A percentile compares a stretch with the other conserved stretches of the same genome.
phyloP scores from a whole-genome alignment of 1,140 invertebrate genomes.

The Meloidogyne chitwoodi region DNA sequence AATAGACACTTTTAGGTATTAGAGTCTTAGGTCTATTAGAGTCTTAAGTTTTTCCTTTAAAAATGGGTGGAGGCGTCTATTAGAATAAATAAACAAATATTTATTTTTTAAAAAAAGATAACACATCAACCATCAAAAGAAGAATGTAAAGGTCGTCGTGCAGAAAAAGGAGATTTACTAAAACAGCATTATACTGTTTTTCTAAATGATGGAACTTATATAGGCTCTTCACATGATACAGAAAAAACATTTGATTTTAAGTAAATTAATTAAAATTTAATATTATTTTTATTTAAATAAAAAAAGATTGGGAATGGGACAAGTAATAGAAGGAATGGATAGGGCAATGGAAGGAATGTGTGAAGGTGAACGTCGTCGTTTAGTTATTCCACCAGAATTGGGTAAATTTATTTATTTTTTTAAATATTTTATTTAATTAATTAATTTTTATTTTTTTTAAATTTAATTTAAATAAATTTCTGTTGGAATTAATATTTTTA shows the following conservation, averaged over 20 bases:
- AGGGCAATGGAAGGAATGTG: slow-evolving; percentile 62
- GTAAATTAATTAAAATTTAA: neutral
- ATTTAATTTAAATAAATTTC: too few relatives aligned
- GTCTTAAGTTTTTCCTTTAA: too few relatives aligned
- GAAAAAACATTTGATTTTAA: slow-evolving; percentile 64
- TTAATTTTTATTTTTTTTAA: too few relatives aligned
- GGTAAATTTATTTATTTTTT: slow-evolving; percentile 38
- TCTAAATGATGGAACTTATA: slow-evolving; percentile 63
- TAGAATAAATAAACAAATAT: too few relatives aligned
- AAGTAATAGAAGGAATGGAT: slow-evolving; percentile 58
- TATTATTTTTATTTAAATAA: neutral
- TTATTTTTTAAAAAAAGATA: too few relatives aligned
- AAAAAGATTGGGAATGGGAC: slow-evolving; percentile 61
- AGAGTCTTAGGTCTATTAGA: neutral
- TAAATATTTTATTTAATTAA: neutral
- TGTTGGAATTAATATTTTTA: too few relatives aligned
- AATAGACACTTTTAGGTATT: too few relatives aligned
- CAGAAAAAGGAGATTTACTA: slow-evolving; percentile 46
- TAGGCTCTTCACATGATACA: slow-evolving; percentile 63
- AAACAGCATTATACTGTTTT: slow-evolving; percentile 56
- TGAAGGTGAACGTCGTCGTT: slow-evolving; percentile 64
- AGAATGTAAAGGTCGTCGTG: slow-evolving; percentile 20
- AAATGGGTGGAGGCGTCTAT: neutral
- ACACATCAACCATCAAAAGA: slow-evolving; percentile 38
- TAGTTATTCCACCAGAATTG: slow-evolving; percentile 63